phyloP scores from a whole-genome alignment of 2,888 invertebrate species.

The Polydrusus cervinus region DNA sequence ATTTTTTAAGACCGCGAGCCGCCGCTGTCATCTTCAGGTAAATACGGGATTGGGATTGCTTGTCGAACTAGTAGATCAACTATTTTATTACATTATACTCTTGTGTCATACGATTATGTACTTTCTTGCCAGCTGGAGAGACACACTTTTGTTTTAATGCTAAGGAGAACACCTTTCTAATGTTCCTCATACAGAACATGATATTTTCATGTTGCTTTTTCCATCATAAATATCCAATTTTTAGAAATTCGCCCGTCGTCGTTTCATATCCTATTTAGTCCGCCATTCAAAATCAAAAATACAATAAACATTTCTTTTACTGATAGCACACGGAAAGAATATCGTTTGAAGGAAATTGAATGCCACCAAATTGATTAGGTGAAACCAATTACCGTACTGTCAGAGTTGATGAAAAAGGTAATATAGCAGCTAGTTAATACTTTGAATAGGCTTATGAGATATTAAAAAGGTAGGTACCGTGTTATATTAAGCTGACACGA shows the following conservation, averaged over 20 bases:
- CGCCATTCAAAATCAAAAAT: constrained; percentile 36
- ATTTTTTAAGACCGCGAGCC: too few relatives aligned
- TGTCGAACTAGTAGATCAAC: too few relatives aligned
- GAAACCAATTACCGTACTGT: constrained; percentile 53
- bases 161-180: neutral
- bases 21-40: too few relatives aligned
- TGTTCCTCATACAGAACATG: neutral
- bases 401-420: constrained; percentile 53
- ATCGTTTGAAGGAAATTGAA: constrained; percentile 52
- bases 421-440: constrained; percentile 47
- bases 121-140: too few relatives aligned
- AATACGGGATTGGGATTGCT: too few relatives aligned
- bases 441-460: constrained; percentile 45
- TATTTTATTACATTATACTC: too few relatives aligned
- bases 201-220: constrained; percentile 21
- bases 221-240: constrained; percentile 18
- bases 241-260: constrained; percentile 5
- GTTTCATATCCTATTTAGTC: constrained; percentile 27
- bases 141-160: too few relatives aligned
- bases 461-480: constrained; percentile 41
- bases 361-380: constrained; percentile 53
- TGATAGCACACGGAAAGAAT: constrained; percentile 36
- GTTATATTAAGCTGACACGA: constrained; percentile 41
- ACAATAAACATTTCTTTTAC: constrained; percentile 40
- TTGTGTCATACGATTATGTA: too few relatives aligned